Percentiles rank a stretch among this genome's conserved stretches.
phyloP scores from a whole-genome alignment of 2,797 vertebrate species.

The Anolis apletophallus region DNA sequence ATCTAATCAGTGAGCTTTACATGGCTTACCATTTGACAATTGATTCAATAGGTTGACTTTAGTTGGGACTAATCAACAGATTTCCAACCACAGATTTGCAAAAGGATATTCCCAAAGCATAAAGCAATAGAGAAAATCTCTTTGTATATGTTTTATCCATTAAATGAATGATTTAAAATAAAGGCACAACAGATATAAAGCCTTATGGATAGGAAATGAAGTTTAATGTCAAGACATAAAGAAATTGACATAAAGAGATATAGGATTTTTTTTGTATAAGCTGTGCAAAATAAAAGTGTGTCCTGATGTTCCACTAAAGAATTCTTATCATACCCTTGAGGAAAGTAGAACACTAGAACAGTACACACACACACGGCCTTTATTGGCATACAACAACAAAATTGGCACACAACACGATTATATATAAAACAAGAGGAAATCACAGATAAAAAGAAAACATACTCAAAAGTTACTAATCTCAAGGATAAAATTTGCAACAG shows the following conservation, averaged over 20 bases:
- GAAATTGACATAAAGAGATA: background rate
- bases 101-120: conserved; percentile 37
- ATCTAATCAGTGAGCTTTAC: too few relatives aligned
- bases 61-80: too few relatives aligned
- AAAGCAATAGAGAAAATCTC: conserved; percentile 14
- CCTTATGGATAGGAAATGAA: background rate
- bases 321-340: background rate
- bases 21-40: too few relatives aligned
- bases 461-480: too few relatives aligned
- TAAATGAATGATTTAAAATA: background rate
- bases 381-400: too few relatives aligned
- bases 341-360: too few relatives aligned
- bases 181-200: background rate
- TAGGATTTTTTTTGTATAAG: background rate
- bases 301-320: background rate
- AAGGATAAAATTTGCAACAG: too few relatives aligned
- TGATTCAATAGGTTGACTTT: too few relatives aligned
- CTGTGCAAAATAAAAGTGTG: background rate
- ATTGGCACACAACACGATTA: too few relatives aligned
- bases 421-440: too few relatives aligned
- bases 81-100: background rate
- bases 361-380: too few relatives aligned
- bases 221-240: background rate
- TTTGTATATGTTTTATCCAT: background rate
- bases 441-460: too few relatives aligned